Evolutionary conservation across 2,113 vertebrate genomes (phyloP), one percentile per base, ranked within the genome.

Genomic region (Pomatorhinus ruficollis): DNA sequence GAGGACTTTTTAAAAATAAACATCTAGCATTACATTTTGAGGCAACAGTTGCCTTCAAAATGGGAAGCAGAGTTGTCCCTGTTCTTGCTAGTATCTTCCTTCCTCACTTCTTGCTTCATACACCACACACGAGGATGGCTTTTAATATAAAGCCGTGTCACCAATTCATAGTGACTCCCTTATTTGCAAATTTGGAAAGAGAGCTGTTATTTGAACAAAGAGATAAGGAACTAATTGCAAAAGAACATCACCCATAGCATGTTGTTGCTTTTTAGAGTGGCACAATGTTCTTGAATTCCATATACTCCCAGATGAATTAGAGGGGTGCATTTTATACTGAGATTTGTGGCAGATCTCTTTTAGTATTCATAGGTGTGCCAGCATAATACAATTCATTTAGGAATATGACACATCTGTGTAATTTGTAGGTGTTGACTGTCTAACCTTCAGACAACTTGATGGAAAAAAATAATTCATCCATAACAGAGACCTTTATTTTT

Each of bases 321-420:
- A 87, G 31, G 75, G 91, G 59, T 94, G 49, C 94, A 89, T 95
- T 95, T 96, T 96, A 82, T 81, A 88, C 35, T 72, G 56, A 94
- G 83, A 94, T 94, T 95, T 90, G 90, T 94, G 90, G 68, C 90
- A 93, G 72, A 74, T 95, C 91, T 95, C 64, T 97, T 96, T 97
- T 86, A 96, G 83, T 94, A 97, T 97, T 97, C 95, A 97, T 87
- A 97, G 96, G 92, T 96, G 89, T 84, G 96, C 82, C 12, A 14
- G 88, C 90, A 84, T 96, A 97, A 97, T 90, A 94, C 79, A 97
- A 96, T 97, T 98, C 89, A 97, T 97, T 97, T 97, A 97, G 94
- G 89, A 94, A 90, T 95, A 95, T 95, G 94, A 90, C 88, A 95
- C 45, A 96, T 96, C 91, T 96, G 30, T 93, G 66, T 96, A 97